These are phyloP conservation scores for Apodemia mormo DNA, from an alignment of 2,888 invertebrate genomes.

Conservation along the genomic window DNA sequence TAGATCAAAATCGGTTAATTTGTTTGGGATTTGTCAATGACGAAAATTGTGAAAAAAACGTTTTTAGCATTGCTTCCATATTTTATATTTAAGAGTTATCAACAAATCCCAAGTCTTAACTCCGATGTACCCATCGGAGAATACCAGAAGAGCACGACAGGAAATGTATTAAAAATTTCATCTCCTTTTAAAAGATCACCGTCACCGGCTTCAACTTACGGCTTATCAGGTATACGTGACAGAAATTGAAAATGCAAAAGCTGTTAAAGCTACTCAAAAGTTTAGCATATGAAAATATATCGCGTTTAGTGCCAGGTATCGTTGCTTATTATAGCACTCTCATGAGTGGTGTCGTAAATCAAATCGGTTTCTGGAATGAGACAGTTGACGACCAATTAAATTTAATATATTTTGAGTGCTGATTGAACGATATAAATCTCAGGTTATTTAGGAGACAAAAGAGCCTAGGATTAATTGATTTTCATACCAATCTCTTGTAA, in stretches of 20 bases:
- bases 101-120: neutral
- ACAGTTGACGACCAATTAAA: slow-evolving; percentile 10
- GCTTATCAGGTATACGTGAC: slow-evolving; percentile 9
- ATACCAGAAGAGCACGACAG: neutral
- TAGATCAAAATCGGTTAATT: too few species aligned
- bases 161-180: slow-evolving; percentile 9
- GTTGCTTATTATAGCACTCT: neutral
- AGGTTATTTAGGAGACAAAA: too few species aligned
- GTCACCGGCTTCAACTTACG: neutral
- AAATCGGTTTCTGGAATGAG: neutral
- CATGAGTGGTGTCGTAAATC: slow-evolving; percentile 1
- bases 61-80: too few species aligned
- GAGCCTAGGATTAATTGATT: too few species aligned
- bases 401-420: slow-evolving; percentile 7
- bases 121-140: too few species aligned
- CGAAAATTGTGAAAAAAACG: too few species aligned
- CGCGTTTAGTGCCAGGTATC: slow-evolving; percentile 4
- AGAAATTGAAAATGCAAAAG: slow-evolving; percentile 9
- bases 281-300: slow-evolving; percentile 7
- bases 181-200: neutral
- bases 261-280: neutral
- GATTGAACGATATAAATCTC: neutral
- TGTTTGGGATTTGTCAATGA: too few species aligned
- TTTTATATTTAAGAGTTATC: too few species aligned
- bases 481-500: too few species aligned